phyloP scores from a whole-genome alignment of 1,140 invertebrate species.

The Eupristina koningsbergeri region DNA sequence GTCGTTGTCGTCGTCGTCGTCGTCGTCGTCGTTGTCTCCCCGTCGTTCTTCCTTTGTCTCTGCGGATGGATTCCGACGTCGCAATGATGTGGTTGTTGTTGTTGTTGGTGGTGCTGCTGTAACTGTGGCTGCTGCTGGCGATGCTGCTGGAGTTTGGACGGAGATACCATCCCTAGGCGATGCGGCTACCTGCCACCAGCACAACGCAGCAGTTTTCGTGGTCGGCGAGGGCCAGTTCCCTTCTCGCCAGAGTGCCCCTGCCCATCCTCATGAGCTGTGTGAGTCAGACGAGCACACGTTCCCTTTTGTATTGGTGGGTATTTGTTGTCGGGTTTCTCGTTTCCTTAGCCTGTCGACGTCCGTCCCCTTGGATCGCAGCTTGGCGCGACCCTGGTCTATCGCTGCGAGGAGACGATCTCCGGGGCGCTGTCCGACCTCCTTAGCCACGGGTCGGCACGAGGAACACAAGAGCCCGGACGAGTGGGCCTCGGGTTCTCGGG shows the following conservation, averaged over 20 bases:
- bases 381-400: too few species aligned
- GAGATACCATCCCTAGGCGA: slow-evolving; percentile 72
- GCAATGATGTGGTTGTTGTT: too few species aligned
- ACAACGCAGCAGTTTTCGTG: slow-evolving; percentile 22
- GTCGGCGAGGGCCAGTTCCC: slow-evolving; percentile 30
- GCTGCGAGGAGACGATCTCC: too few species aligned
- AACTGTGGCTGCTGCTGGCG: slow-evolving; percentile 60
- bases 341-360: too few species aligned
- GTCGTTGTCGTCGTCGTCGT: not conserved
- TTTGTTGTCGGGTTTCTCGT: not conserved
- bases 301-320: not conserved
- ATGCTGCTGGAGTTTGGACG: slow-evolving; percentile 67
- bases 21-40: not conserved
- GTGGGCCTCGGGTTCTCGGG: too few species aligned
- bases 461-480: too few species aligned
- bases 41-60: slow-evolving; percentile 5
- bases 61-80: not conserved
- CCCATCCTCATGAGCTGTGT: slow-evolving; percentile 29
- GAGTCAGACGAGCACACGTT: not conserved
- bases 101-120: slow-evolving; percentile 39
- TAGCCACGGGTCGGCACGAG: too few species aligned
- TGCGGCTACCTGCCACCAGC: slow-evolving; percentile 46
- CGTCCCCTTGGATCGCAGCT: too few species aligned
- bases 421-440: too few species aligned
- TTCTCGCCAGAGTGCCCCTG: slow-evolving; percentile 6